Conservation (phyloP, 2,888 invertebrate genomes). For the Eilema caniola region DNA sequence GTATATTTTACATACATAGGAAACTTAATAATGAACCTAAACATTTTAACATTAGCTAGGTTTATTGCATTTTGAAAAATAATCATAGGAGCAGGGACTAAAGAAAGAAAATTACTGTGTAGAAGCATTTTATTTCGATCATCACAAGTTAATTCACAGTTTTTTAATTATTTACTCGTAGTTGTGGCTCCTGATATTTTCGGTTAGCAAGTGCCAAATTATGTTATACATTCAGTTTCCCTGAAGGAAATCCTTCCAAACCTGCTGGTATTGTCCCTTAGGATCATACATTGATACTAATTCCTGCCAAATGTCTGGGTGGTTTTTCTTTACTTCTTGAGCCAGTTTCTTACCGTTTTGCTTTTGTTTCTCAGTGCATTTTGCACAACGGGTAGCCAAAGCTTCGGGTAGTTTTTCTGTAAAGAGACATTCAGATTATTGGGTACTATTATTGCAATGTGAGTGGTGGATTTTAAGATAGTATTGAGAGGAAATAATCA, state of each 20-base stretch:
- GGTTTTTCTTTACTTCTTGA: slow-evolving; percentile 84
- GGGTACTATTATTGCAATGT: not conserved
- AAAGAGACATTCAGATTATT: slow-evolving; percentile 11
- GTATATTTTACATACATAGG: not conserved
- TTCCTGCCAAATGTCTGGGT: slow-evolving; percentile 85
- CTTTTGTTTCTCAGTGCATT: slow-evolving; percentile 90
- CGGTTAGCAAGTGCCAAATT: not conserved
- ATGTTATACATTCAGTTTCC: slow-evolving; percentile 12
- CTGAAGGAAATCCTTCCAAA: slow-evolving; percentile 71
- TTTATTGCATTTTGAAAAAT: too few species aligned
- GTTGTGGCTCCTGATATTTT: not conserved
- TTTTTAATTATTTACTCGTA: not conserved
- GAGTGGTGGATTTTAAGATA: not conserved
- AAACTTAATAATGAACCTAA: too few species aligned
- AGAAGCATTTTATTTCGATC: not conserved
- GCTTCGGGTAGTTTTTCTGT: slow-evolving; percentile 90
- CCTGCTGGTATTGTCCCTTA: slow-evolving; percentile 83
- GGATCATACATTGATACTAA: slow-evolving; percentile 87
- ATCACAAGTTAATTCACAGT: not conserved
- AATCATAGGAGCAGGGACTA: not conserved
- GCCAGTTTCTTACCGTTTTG: slow-evolving; percentile 88
- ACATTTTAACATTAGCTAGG: too few species aligned
- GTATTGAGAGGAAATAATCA: not conserved
- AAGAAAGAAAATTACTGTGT: not conserved
- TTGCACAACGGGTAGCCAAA: slow-evolving; percentile 88